Base-by-base conservation (phyloP, 2,113 vertebrate species). In the Odontesthes bonariensis region DNA sequence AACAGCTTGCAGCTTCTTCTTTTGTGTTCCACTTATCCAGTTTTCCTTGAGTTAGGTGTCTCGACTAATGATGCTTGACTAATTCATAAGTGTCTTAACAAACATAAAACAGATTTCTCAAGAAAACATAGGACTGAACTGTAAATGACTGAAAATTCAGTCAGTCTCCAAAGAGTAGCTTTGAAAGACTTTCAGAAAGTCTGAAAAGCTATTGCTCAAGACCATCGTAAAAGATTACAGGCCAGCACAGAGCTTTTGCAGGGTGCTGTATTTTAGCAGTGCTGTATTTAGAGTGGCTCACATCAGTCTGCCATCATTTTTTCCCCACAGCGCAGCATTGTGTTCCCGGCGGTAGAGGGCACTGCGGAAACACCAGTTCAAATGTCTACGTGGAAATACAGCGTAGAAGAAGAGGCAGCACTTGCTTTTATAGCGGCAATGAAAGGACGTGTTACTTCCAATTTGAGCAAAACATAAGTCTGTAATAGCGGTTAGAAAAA, bases 351-450 rank as follows among this genome's bases (percentile, higher is more conserved):
- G 17, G 11, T 51, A 82, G 92, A 5, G 38, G 90, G 86, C 88
- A 65, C 70, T 65, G 59, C 1, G 53, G 77, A 22, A 2, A 12
- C 0, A 6, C 33, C 32, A 1, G 3, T n/a, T 22, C 19, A 2
- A 10, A 19, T 13, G 10, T 14, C 8, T 3, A 16, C 1, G 9
- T 2, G 3, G 17, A 3, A n/a, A 32, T 27, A 40, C 44, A 51
- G 4, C 49, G 74, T 40, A 78, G 85, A 90, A 86, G 89, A 88
- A 85, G 74, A 77, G 65, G 8, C 38, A 44, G n/a, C 16, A 23
- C 42, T 65, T 52, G 46, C 44, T 59, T 63, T 87, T 73, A 85
- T 87, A 90, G 89, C 90, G 92, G 91, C 91, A 91, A 92, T 91
- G 92, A 91, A 92, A 91, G 86, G 32, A 84, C 88, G 84, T 93